A percentile compares a stretch with the other conserved stretches of the same genome.
phyloP scores from a whole-genome alignment of 2,797 vertebrate genomes.

The Paramormyrops hopkinsi region DNA sequence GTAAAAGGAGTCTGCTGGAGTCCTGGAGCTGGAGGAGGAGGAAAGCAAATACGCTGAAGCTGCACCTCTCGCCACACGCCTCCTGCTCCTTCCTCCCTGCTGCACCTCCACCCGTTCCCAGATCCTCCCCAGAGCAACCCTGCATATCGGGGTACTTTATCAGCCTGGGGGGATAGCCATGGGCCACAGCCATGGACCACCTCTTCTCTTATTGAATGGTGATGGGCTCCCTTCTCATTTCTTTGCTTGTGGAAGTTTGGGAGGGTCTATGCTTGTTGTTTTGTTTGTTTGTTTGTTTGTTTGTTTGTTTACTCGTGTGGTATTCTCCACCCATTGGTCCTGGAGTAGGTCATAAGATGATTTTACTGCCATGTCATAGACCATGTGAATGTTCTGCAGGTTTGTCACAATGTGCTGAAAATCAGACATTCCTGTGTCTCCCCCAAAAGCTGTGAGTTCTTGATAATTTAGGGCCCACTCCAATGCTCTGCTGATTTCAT shows the following conservation, averaged over 20 bases:
- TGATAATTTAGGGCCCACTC: conserved; percentile 24
- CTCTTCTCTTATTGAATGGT: neutral
- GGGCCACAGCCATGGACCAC: conserved; percentile 37
- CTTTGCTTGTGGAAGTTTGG: neutral
- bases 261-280: neutral
- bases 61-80: conserved; percentile 21
- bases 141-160: conserved; percentile 98
- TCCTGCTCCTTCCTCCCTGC: conserved; percentile 34
- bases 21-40: neutral
- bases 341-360: conserved; percentile 41
- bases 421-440: conserved; percentile 34
- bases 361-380: conserved; percentile 47
- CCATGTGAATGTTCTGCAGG: conserved; percentile 31
- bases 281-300: too few relatives aligned
- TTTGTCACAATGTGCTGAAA: conserved; percentile 53
- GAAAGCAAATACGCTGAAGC: neutral
- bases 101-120: conserved; percentile 51
- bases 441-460: conserved; percentile 37
- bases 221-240: neutral
- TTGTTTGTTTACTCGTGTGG: too few relatives aligned
- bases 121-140: neutral
- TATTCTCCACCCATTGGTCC: neutral
- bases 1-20: neutral
- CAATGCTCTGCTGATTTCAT: conserved; percentile 21
- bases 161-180: conserved; percentile 75